These are phyloP conservation scores for Zaprionus lineosus DNA, from an alignment of 2,888 invertebrate genomes.

Conservation along the genomic window DNA sequence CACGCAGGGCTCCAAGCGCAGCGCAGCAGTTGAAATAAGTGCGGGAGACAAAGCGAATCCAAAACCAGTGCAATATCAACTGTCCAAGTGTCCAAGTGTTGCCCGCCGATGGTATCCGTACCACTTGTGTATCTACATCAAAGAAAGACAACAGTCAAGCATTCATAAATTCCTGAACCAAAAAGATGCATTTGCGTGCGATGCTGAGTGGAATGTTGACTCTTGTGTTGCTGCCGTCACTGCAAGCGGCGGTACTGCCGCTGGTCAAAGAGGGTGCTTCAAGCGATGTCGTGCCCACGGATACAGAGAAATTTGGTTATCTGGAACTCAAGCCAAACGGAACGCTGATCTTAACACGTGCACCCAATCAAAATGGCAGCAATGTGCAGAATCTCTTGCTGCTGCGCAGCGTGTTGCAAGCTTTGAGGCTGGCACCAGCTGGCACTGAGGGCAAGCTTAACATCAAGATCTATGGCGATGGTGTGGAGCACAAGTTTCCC, in stretches of 20 bases:
- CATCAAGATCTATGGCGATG: constrained; percentile 81
- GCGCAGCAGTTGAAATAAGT: constrained; percentile 58
- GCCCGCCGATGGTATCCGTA: too few relatives aligned
- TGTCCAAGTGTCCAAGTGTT: too few relatives aligned
- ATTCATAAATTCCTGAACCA: neutral
- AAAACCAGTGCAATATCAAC: constrained; percentile 62
- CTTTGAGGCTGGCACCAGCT: constrained; percentile 43
- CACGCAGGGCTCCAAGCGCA: constrained; percentile 51
- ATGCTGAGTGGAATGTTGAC: constrained; percentile 1
- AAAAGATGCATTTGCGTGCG: constrained; percentile 44
- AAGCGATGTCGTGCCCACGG: constrained; percentile 28
- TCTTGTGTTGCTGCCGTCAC: constrained; percentile 18
- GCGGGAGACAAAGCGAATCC: constrained; percentile 41
- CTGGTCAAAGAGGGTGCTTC: constrained; percentile 19
- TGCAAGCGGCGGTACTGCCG: constrained; percentile 51
- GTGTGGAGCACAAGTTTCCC: constrained; percentile 85
- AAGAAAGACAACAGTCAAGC: neutral
- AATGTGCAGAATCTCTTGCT: constrained; percentile 61
- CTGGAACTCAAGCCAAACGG: constrained; percentile 74
- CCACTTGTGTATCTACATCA: neutral
- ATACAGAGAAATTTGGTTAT: constrained; percentile 58
- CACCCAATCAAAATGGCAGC: constrained; percentile 37
- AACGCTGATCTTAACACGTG: constrained; percentile 54
- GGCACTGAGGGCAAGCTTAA: constrained; percentile 41
- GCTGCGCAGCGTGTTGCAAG: constrained; percentile 63